Evolutionary conservation across 2,113 vertebrate species (phyloP), one percentile per base, ranked within the genome.

Genomic region (Rhynchomys soricoides): DNA sequence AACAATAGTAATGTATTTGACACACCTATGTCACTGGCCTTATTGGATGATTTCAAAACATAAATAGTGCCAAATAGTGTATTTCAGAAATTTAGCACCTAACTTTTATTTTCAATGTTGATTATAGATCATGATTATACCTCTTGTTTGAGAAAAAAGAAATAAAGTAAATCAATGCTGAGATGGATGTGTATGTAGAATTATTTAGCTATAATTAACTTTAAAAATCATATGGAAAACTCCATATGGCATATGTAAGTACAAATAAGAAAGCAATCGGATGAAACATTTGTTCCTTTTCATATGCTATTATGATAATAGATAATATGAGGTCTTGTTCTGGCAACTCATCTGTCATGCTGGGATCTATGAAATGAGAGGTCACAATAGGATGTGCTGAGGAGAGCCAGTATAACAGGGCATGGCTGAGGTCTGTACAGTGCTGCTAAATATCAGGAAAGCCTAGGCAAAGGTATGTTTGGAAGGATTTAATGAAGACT

Each of bases 201-300:
- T 90, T 96, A 92, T 95, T 92, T 92, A 95, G 85, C 40, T 90
- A 88, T 91, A 89, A 89, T 89, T 29, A 95, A 92, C 93, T 97
- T 95, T 74, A 22, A 95, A 74, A 94, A 55, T 95, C 22, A 74
- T 93, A 74, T 70, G 71, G 34, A 93, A 95, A 94, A 96, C 73
- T 75, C 48, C 86, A 83, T 94, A 86, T 93, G 71, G 79, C 82
- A 7, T 92, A 17, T 75, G 9, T 64, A 89, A 89, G 24, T 93
- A 26, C 40, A 95, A 87, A 96, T 40, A 24, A 85, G 97, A 77
- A 85, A 89, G 37, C n/a, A 82, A 59, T 92, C 77, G 59, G 95
- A 96, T 97, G 57, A 97, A n/a, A 85, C 90, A 97, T 95, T 16
- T 92, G 91, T 98, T 98, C 97, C 82, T 97, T 98, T 98, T 97